phyloP scores from a whole-genome alignment of 1,140 invertebrate genomes.

The Drosophila takahashii region DNA sequence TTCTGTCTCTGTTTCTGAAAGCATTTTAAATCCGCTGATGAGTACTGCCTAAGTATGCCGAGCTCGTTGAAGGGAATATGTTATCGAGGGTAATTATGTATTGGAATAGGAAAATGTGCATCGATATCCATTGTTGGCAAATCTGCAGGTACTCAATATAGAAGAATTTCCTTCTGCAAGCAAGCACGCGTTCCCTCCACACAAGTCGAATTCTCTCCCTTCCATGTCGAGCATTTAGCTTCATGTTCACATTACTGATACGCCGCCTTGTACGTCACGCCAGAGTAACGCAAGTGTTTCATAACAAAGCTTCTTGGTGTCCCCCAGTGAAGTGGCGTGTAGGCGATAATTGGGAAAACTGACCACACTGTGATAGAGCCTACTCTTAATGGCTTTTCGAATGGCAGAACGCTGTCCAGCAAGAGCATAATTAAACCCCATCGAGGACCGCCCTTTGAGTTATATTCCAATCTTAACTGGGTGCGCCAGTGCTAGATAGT shows the following conservation, averaged over 20 bases:
- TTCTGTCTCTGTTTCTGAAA: constrained; percentile 2
- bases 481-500: constrained; percentile 1
- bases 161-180: constrained; percentile 19
- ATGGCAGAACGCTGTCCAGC: no score
- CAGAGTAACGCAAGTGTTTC: constrained; percentile 52
- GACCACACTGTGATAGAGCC: neutral
- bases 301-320: constrained; percentile 49
- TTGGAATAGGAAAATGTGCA: neutral
- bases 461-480: constrained; percentile 11
- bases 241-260: constrained; percentile 55
- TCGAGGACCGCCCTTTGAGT: neutral
- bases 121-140: neutral
- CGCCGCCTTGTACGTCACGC: constrained; percentile 32
- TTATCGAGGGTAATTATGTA: constrained; percentile 18
- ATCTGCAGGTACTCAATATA: neutral
- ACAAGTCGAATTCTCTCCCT: neutral
- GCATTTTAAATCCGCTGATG: constrained; percentile 11
- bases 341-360: constrained; percentile 33
- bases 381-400: neutral
- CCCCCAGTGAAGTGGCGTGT: constrained; percentile 13
- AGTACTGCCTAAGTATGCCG: neutral
- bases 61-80: neutral
- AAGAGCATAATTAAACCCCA: neutral
- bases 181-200: no score
- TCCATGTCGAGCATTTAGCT: neutral